These are phyloP conservation scores for Scarus forsteni DNA, from an alignment of 2,797 vertebrate genomes.

Conservation along the genomic window DNA sequence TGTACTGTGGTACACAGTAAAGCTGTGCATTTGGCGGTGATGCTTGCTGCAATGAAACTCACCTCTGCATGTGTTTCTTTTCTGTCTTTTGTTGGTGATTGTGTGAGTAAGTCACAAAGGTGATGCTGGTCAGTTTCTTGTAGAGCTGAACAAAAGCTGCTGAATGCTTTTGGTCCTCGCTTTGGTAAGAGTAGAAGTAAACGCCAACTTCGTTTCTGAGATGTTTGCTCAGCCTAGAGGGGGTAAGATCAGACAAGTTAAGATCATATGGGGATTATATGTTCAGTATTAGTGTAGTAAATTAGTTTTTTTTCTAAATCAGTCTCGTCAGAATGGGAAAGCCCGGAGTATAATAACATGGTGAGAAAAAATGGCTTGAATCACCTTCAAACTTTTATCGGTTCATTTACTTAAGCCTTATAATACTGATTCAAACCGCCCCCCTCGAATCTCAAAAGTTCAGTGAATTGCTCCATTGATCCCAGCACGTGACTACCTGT, in stretches of 20 bases:
- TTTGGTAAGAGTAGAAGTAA: conserved; percentile 92
- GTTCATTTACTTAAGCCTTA: too few relatives aligned
- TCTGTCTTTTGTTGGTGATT: conserved; percentile 59
- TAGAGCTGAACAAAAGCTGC: conserved; percentile 90
- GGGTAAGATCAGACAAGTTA: conserved; percentile 8
- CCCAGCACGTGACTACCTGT: too few relatives aligned
- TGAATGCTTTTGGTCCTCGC: conserved; percentile 92
- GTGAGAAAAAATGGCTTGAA: too few relatives aligned
- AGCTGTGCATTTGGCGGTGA: neutral
- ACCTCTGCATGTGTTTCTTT: conserved; percentile 66
- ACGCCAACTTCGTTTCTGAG: conserved; percentile 75
- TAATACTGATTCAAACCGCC: too few relatives aligned
- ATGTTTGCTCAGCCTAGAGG: conserved; percentile 76
- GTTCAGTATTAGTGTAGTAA: too few relatives aligned
- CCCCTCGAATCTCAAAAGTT: too few relatives aligned
- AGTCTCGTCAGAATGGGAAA: too few relatives aligned
- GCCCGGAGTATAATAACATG: too few relatives aligned
- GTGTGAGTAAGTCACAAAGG: conserved; percentile 85
- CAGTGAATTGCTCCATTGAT: too few relatives aligned
- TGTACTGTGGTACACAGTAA: conserved; percentile 3
- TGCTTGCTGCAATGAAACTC: conserved; percentile 30
- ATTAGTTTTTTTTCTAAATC: too few relatives aligned
- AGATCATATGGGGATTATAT: too few relatives aligned
- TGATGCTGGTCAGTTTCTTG: conserved; percentile 91
- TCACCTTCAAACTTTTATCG: too few relatives aligned